Evolutionary conservation across 2,113 vertebrate genomes (phyloP), one percentile per base, ranked within the genome.

Genomic region (Microtus pennsylvanicus): DNA sequence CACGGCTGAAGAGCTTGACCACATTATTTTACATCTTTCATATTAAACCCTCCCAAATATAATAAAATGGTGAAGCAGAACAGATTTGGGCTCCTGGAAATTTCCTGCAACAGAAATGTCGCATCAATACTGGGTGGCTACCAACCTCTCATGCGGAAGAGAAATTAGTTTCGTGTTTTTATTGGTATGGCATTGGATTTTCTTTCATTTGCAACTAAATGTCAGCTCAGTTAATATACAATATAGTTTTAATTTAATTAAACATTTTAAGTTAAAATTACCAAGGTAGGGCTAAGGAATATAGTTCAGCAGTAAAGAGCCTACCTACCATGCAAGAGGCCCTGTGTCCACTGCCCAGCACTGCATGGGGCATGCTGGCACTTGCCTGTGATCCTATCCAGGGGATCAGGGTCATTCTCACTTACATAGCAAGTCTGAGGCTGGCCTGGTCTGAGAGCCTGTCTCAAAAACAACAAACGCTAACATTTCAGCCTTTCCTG

Each of bases 221-320:
- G 28, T 74, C 87, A 80, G 69, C 47, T 24, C n/a, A 91, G 30
- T 80, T 89, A 65, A 55, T 52, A 67, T 17, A 85, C 42, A 76
- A 58, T 69, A 45, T 16, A 81, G 75, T 21, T 89, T 86, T 69
- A 86, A 63, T 42, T 86, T 63, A 11, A 92, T 61, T 90, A 93
- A 93, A 90, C 5, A 91, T 42, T 93, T 93, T 65, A 93, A 85
- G 69, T 77, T 87, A 90, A 95, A 94, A 93, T 80, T 26, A 78
- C 55, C 24, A 85, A 65, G 13, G 2, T 8, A 45, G 14, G 38
- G 8, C 82, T 65, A 8, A 61, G 61, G 38, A 11, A 45, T 85
- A 3, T 45, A 65, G 26, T 16, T 45, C 61, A 33, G 24, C 38
- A 10, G n/a, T 58, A 83, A 42, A 63, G n/a, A 63, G 24, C n/a